Percentiles rank a stretch among this genome's conserved stretches.
Evolutionary conservation across 2,113 vertebrate genomes (phyloP).

Genomic region (Haemorhous mexicanus): DNA sequence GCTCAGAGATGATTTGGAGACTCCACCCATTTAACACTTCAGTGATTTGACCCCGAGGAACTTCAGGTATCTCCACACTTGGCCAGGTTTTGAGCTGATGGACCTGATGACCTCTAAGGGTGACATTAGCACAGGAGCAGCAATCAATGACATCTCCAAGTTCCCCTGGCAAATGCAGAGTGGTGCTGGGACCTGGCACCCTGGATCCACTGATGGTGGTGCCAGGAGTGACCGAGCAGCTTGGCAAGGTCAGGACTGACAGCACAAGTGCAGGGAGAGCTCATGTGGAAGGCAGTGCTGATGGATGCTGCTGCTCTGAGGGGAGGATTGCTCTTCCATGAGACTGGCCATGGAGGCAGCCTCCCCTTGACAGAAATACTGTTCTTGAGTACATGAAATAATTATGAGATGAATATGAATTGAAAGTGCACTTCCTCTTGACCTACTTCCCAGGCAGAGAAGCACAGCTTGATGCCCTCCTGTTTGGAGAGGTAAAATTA

Average conservation of each 20-base stretch:
- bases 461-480: conserved; percentile 29
- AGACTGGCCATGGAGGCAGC: neutral
- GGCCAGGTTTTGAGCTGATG: neutral
- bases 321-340: neutral
- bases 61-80: neutral
- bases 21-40: neutral
- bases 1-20: neutral
- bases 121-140: neutral
- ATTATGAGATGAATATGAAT: conserved; percentile 61
- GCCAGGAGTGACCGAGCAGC: neutral
- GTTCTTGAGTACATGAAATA: conserved; percentile 59
- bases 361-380: neutral
- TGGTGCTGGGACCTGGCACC: neutral
- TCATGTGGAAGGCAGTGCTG: neutral
- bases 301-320: neutral
- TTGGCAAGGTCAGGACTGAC: neutral
- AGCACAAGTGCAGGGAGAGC: neutral
- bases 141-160: neutral
- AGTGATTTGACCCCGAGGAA: neutral
- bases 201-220: neutral
- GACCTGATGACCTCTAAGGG: neutral
- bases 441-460: conserved; percentile 61
- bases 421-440: conserved; percentile 62
- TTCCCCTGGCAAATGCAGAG: neutral
- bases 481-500: conserved; percentile 52